Conservation (phyloP, 2,797 vertebrate species). For the Oryzias sinensis region DNA sequence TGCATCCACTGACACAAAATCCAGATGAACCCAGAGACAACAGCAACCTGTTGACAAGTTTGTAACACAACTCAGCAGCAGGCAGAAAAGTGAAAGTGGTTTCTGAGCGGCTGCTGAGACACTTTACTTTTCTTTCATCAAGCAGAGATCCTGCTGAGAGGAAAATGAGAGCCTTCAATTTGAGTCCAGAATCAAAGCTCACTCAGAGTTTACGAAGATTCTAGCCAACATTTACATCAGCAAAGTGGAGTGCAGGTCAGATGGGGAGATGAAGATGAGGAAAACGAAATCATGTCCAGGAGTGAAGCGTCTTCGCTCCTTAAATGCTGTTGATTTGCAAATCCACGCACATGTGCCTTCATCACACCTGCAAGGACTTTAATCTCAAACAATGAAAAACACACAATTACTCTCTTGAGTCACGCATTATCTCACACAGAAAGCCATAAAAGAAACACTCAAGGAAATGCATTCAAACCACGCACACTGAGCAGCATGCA, state of each 20-base stretch:
- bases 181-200: not conserved
- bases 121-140: conserved; percentile 4
- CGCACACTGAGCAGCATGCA: not conserved
- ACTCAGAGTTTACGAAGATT: not conserved
- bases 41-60: conserved; percentile 27
- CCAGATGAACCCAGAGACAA: not conserved
- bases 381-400: not conserved
- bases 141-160: not conserved
- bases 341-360: not conserved
- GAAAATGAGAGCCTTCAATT: conserved; percentile 1
- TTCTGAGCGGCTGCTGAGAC: not conserved
- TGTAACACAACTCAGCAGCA: not conserved
- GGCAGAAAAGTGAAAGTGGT: not conserved
- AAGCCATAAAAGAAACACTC: not conserved
- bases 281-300: conserved; percentile 5
- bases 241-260: not conserved
- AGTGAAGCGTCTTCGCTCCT: not conserved
- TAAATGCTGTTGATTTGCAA: not conserved
- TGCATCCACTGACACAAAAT: not conserved
- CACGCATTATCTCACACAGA: not conserved
- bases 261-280: not conserved
- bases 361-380: not conserved
- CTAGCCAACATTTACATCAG: conserved; percentile 1
- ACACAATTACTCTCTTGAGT: not conserved
- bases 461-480: conserved; percentile 4